Conservation (phyloP, 2,797 vertebrate genomes). For the Sarcoramphus papa region DNA sequence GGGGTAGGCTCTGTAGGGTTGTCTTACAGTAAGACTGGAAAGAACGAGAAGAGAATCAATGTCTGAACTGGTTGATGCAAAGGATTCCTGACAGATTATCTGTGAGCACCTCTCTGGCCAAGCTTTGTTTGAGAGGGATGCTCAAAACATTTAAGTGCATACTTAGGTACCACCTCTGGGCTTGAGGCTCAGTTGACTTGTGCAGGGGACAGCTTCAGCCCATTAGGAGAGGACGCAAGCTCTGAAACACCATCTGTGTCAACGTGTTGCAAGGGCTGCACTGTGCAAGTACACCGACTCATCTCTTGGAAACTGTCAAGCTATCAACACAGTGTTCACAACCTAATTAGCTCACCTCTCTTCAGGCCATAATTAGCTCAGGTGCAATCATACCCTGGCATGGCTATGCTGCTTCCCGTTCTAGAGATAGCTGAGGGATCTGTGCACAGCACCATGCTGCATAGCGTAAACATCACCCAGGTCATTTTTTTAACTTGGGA, state of each 20-base stretch:
- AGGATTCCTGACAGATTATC: neutral
- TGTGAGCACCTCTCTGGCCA: neutral
- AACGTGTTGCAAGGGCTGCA: neutral
- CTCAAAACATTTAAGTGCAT: neutral
- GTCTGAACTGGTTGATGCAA: neutral
- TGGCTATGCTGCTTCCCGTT: neutral
- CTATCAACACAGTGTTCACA: neutral
- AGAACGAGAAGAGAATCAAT: neutral
- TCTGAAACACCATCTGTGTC: neutral
- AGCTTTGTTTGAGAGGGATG: neutral
- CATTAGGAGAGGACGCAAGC: neutral
- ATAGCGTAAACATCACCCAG: neutral
- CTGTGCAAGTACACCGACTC: neutral
- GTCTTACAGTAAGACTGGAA: neutral
- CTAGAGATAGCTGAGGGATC: neutral
- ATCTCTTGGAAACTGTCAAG: neutral
- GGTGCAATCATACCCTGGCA: neutral
- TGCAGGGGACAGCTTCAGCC: neutral
- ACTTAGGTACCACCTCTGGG: neutral
- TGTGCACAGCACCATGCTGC: neutral
- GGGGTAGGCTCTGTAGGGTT: neutral
- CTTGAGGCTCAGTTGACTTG: neutral
- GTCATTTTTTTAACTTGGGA: neutral
- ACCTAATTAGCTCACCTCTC: neutral
- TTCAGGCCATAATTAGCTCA: neutral